phyloP scores from a whole-genome alignment of 1,140 invertebrate genomes.

The Panagrolaimus sp. region DNA sequence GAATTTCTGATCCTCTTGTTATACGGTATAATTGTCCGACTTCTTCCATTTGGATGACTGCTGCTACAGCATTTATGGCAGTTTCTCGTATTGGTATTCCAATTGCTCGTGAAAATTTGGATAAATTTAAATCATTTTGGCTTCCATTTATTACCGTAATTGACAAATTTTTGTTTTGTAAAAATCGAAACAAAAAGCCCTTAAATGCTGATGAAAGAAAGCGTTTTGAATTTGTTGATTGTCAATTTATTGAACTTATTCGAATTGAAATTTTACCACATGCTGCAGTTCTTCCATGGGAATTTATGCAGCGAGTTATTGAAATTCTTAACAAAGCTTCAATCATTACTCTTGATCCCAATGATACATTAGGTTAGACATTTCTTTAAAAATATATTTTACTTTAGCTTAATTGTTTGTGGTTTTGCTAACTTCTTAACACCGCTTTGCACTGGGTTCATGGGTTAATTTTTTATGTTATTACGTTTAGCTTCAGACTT shows the following conservation, averaged over 20 bases:
- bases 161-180: conserved; percentile 81
- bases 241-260: conserved; percentile 75
- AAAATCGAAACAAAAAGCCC: conserved; percentile 70
- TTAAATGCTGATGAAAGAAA: conserved; percentile 55
- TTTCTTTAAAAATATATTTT: neutral
- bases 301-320: conserved; percentile 79
- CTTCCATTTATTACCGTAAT: conserved; percentile 75
- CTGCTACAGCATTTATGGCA: conserved; percentile 72
- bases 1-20: conserved; percentile 65
- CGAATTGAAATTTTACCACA: conserved; percentile 78
- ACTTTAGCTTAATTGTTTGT: neutral
- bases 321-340: conserved; percentile 85
- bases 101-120: conserved; percentile 70
- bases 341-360: conserved; percentile 65
- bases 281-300: conserved; percentile 73
- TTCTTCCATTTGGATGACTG: conserved; percentile 77
- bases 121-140: conserved; percentile 69
- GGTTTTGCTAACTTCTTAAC: neutral
- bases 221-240: conserved; percentile 50
- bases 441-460: conserved; percentile 12
- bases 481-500: conserved; percentile 59
- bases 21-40: conserved; percentile 78
- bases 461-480: conserved; percentile 18
- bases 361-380: conserved; percentile 53
- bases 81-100: conserved; percentile 79